A percentile compares a stretch with the other conserved stretches of the same genome.
Evolutionary conservation across 2,797 vertebrate species (phyloP).

Genomic region (Botia kubotai): DNA sequence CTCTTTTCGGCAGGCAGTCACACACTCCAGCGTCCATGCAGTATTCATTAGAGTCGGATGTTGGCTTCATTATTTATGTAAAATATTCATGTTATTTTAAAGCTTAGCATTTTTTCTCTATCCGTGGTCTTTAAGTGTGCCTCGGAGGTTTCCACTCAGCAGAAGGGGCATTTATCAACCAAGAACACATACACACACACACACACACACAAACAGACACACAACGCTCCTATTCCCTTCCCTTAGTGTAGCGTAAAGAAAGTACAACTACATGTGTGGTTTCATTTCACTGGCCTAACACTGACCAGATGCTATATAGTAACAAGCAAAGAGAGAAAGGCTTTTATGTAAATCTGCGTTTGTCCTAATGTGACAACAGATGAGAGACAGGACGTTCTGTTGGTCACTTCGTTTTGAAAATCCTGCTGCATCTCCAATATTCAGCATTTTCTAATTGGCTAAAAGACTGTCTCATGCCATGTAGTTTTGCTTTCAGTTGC

Average conservation of each 20-base stretch:
- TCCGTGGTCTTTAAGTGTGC: conserved; percentile 55
- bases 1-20: conserved; percentile 43
- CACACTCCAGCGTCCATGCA: conserved; percentile 58
- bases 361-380: background rate
- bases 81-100: conserved; percentile 65
- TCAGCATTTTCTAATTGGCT: background rate
- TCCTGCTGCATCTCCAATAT: background rate
- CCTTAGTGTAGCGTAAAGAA: conserved; percentile 44
- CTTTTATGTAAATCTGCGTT: background rate
- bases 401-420: background rate
- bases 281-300: conserved; percentile 26
- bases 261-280: conserved; percentile 48
- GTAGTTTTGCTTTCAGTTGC: background rate
- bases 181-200: background rate
- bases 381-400: background rate
- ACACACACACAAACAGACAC: background rate
- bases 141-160: conserved; percentile 44
- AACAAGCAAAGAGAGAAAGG: background rate
- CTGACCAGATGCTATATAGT: conserved; percentile 26
- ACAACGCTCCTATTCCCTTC: conserved; percentile 23
- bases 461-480: background rate
- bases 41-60: conserved; percentile 62
- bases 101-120: conserved; percentile 44
- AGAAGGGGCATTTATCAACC: conserved; percentile 43
- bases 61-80: conserved; percentile 67